Percentiles rank a stretch among this genome's conserved stretches.
These are phyloP conservation scores for Diorhabda carinulata DNA, from an alignment of 1,140 invertebrate species.

Conservation along the genomic window DNA sequence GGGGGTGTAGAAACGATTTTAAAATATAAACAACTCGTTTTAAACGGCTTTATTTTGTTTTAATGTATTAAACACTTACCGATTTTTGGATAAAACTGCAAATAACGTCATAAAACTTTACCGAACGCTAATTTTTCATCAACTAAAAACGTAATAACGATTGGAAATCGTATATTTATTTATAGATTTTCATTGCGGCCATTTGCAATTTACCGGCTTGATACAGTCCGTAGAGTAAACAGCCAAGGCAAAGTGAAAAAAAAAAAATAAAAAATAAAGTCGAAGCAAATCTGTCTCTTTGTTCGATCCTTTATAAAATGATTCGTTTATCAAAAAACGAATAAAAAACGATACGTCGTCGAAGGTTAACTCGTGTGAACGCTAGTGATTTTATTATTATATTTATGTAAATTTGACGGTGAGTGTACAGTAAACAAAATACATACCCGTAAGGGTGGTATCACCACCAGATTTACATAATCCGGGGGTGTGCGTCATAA, in stretches of 20 bases:
- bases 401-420: constrained; percentile 10
- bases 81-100: constrained; percentile 24
- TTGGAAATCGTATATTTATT: constrained; percentile 43
- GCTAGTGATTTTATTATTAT: not conserved
- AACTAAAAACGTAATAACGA: constrained; percentile 38
- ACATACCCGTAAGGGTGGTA: constrained; percentile 21
- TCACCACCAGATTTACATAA: constrained; percentile 30
- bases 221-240: constrained; percentile 35
- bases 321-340: not conserved
- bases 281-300: not conserved
- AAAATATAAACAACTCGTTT: constrained; percentile 32
- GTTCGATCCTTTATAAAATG: not conserved
- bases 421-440: constrained; percentile 32
- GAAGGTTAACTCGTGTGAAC: not conserved
- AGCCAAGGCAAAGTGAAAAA: constrained; percentile 25
- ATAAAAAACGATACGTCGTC: not conserved
- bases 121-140: constrained; percentile 28
- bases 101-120: constrained; percentile 22
- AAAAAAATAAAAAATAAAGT: constrained; percentile 11
- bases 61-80: constrained; percentile 27
- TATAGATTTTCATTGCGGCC: constrained; percentile 39
- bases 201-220: constrained; percentile 42
- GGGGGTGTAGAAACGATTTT: constrained; percentile 38
- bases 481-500: constrained; percentile 23
- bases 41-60: not conserved